Base-by-base conservation (phyloP, 2,113 vertebrate genomes). In the Atlantisia rogersi region DNA sequence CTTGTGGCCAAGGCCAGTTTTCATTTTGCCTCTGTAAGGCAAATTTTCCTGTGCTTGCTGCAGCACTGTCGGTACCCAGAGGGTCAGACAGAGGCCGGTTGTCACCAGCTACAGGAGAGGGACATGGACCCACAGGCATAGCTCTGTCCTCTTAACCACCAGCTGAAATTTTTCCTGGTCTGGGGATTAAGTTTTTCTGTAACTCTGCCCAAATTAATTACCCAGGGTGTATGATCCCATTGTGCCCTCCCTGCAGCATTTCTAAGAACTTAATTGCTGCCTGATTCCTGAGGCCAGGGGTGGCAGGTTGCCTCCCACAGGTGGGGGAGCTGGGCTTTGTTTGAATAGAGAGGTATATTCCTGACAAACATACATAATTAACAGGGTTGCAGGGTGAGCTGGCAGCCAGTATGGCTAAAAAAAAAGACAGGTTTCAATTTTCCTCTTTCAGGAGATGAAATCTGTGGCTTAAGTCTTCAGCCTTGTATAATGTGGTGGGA, bases 151-250 rank as follows among this genome's bases (percentile, higher is more conserved):
- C n/a, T 65, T 83, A 85, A 81, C 26, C 67, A 60, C 42, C 0
- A 1, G 14, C 71, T 83, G 71, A 88, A 78, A 67, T 82, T 88
- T 85, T 25, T 83, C 29, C 69, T 63, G 19, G 35, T 22, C 67
- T 55, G 14, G 40, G 69, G 88, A 95, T 96, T 92, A 94, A 84
- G 28, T 56, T 90, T 82, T 96, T 64, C 69, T 88, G 63, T 94
- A 88, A 53, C 73, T 93, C 65, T 94, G 77, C 91, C 92, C 80
- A 84, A 87, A 87, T 84, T 87, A 92, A 94, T 95, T 94, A 84
- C 32, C 26, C 13, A 64, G 44, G 39, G 25, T 73, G 44, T 65
- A 0, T 87, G 80, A 87, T 94, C 68, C 63, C 37, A 7, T 83
- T 81, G 69, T 92, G 31, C 18, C 22, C 35, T 87, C 69, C 70